Evolutionary conservation across 2,113 vertebrate genomes (phyloP), one percentile per base, ranked within the genome.

Genomic region (Prunella himalayana): DNA sequence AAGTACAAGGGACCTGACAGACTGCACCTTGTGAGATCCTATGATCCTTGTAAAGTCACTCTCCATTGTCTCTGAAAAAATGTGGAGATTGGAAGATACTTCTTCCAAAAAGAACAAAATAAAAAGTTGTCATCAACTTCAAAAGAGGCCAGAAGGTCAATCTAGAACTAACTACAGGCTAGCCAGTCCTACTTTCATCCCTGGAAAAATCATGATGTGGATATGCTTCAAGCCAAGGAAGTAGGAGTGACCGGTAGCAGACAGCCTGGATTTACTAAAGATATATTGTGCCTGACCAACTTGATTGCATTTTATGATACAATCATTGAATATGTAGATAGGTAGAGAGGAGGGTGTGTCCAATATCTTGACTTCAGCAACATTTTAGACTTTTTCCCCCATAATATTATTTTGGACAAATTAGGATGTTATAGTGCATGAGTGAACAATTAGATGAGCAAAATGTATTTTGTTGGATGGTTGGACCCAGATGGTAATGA

Each of bases 231-330:
- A 85, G 27, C 16, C 42, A 24, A 70, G 13, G 21, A 80, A 72
- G 18, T 15, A 16, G 11, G 19, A 64, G 12, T 23, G 39, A 73
- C 11, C 0, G 0, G 17, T 6, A 79, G 14, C 10, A 35, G 41
- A 27, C 18, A 51, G 20, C 7, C 61, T 33, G 15, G 28, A 39
- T 51, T 86, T 85, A 33, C 22, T 11, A 11, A 70, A 54, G 10
- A 8, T 51, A 33, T 65, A 9, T 31, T 47, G 15, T 51, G 27
- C 5, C 25, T 88, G 51, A 72, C 20, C 2, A 65, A 10, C 4
- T 8, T 59, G 15, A 37, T 59, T 68, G 11, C 12, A 19, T 83
- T 77, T 27, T 64, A 15, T 69, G 33, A 56, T 60, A 73, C 78
- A 85, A 69, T 73, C 0, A 73, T 35, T 45, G 10, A 37, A 23